These are phyloP conservation scores for Druon quercuslanigerum DNA, from an alignment of 1,140 invertebrate genomes.

Conservation along the genomic window DNA sequence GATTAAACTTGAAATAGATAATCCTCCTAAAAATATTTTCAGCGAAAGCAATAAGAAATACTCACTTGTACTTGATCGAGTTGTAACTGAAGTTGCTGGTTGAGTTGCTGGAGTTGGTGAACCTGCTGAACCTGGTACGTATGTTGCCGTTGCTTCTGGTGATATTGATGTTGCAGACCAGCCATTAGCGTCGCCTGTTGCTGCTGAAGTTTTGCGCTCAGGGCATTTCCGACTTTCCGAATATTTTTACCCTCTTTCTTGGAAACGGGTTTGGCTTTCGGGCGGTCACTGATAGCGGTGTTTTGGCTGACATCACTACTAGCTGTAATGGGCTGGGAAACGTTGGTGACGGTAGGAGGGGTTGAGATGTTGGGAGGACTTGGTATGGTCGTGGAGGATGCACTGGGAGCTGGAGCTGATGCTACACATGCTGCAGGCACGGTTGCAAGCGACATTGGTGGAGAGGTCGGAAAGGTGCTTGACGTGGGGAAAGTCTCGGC, in stretches of 20 bases:
- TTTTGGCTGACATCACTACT: conserved; percentile 77
- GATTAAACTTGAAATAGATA: background rate
- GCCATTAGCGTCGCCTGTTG: conserved; percentile 65
- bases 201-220: conserved; percentile 62
- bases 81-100: conserved; percentile 74
- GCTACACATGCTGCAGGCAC: conserved; percentile 49
- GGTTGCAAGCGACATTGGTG: conserved; percentile 50
- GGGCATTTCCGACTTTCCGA: conserved; percentile 69
- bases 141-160: conserved; percentile 75
- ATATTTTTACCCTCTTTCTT: conserved; percentile 84
- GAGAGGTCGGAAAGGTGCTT: conserved; percentile 49
- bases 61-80: conserved; percentile 69
- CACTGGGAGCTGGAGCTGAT: conserved; percentile 52
- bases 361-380: conserved; percentile 53
- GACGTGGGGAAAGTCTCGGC: conserved; percentile 58
- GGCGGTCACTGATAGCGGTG: conserved; percentile 86
- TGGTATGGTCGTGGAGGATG: conserved; percentile 49
- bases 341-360: conserved; percentile 48
- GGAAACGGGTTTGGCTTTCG: conserved; percentile 86
- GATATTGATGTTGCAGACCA: conserved; percentile 51
- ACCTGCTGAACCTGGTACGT: conserved; percentile 73
- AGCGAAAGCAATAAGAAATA: conserved; percentile 32
- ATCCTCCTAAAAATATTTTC: conserved; percentile 11
- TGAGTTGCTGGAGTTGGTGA: conserved; percentile 69
- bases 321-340: conserved; percentile 70